These are phyloP conservation scores for Noctua comes DNA, from an alignment of 2,888 invertebrate genomes.

Conservation along the genomic window DNA sequence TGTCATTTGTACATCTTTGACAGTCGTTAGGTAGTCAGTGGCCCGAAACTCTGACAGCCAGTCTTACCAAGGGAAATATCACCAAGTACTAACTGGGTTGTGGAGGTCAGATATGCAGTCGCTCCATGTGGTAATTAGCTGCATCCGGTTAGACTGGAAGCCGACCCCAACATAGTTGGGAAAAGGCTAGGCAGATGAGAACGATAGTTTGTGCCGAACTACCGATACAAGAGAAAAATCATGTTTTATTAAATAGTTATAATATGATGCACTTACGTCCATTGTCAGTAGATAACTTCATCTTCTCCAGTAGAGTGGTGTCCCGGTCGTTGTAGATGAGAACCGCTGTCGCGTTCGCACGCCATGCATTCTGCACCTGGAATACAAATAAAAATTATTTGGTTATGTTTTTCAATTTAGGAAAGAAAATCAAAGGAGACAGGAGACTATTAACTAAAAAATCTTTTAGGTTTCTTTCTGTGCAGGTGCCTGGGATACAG, in stretches of 20 bases:
- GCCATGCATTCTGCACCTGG: slow-evolving; percentile 93
- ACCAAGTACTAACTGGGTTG: too few species aligned
- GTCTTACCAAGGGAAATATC: too few species aligned
- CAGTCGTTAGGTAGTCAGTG: too few species aligned
- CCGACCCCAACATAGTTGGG: too few species aligned
- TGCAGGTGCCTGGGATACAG: not conserved
- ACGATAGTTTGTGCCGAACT: too few species aligned
- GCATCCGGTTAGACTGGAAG: too few species aligned
- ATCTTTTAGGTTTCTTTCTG: not conserved
- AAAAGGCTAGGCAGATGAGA: too few species aligned
- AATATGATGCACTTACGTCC: slow-evolving; percentile 90
- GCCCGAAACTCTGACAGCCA: too few species aligned
- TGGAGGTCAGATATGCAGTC: too few species aligned
- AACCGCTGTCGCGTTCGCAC: slow-evolving; percentile 94
- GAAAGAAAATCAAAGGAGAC: not conserved
- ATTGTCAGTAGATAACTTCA: slow-evolving; percentile 93
- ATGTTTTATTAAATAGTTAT: not conserved
- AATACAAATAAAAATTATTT: slow-evolving; percentile 43
- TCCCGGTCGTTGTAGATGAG: slow-evolving; percentile 95
- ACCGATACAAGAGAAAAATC: too few species aligned
- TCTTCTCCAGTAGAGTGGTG: slow-evolving; percentile 92
- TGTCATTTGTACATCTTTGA: too few species aligned
- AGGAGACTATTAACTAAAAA: not conserved
- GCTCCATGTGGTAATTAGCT: too few species aligned
- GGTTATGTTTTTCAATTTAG: not conserved